Evolutionary conservation across 37 sponge, comb jelly and placozoan genomes (phyloP).

Genomic region (Bolinopsis microptera): DNA sequence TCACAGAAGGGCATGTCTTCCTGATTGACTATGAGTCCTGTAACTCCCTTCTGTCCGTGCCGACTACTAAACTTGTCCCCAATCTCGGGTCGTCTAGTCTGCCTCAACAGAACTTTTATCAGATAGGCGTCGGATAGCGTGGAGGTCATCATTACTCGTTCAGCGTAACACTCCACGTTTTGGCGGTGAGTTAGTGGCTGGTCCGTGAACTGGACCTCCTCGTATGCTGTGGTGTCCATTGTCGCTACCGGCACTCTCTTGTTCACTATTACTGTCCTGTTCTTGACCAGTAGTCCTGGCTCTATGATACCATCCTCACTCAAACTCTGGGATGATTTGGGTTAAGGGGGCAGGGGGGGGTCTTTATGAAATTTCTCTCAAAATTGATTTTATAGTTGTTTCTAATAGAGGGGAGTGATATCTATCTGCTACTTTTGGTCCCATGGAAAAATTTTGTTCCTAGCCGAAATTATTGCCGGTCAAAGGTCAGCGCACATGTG

Average conservation of each 20-base stretch:
- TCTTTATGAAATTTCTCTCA: too few relatives aligned
- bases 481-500: too few relatives aligned
- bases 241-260: constrained; percentile 87
- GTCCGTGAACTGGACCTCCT: constrained; percentile 73
- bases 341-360: too few relatives aligned
- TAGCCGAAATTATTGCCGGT: too few relatives aligned
- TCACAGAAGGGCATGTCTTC: constrained; percentile 99
- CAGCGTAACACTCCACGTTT: constrained; percentile 77
- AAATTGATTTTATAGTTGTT: too few relatives aligned
- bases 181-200: constrained; percentile 86
- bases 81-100: constrained; percentile 88
- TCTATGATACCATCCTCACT: constrained; percentile 63
- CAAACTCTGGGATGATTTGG: constrained; percentile 43
- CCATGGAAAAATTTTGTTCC: too few relatives aligned
- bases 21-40: constrained; percentile 91
- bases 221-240: constrained; percentile 63
- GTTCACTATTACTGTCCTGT: constrained; percentile 88
- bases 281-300: constrained; percentile 52
- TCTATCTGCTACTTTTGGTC: too few relatives aligned
- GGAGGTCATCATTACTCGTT: constrained; percentile 89
- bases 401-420: too few relatives aligned
- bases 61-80: constrained; percentile 99
- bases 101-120: constrained; percentile 75
- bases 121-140: constrained; percentile 77
- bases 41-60: constrained; percentile 99